Conservation (phyloP, 2,113 vertebrate genomes). For the Uria lomvia region DNA sequence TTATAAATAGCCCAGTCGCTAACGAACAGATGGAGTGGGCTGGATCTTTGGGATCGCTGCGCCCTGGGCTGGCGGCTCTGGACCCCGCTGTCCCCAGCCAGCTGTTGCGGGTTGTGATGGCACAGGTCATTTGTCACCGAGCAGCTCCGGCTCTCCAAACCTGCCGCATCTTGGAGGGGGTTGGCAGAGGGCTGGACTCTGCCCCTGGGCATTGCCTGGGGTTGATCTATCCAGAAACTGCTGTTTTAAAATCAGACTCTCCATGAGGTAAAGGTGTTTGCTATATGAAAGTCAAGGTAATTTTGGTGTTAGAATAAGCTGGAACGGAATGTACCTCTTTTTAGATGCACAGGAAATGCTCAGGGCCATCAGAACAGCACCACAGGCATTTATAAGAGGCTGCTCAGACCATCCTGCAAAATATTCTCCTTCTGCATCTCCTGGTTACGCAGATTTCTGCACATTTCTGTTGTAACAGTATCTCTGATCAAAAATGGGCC, state of each 20-base stretch:
- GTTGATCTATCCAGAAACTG: background rate
- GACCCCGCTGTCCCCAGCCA: background rate
- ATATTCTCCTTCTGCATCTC: background rate
- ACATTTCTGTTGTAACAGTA: background rate
- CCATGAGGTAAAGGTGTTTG: background rate
- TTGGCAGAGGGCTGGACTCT: background rate
- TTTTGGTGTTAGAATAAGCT: background rate
- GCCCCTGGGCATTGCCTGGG: background rate
- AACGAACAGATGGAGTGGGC: background rate
- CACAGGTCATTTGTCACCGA: background rate
- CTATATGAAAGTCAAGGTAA: background rate
- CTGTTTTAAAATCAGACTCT: background rate
- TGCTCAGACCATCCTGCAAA: background rate
- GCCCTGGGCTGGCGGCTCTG: background rate
- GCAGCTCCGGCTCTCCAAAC: accelerated
- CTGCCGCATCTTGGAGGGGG: background rate
- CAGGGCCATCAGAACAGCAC: background rate
- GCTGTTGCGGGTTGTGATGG: background rate
- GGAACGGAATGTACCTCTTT: background rate
- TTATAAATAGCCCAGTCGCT: background rate
- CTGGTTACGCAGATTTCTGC: background rate
- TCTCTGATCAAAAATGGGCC: background rate
- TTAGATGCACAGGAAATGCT: background rate
- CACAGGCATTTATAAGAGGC: background rate
- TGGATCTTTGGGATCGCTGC: background rate